Base-by-base conservation (phyloP, 2,113 vertebrate genomes). In the Mastomys coucha region DNA sequence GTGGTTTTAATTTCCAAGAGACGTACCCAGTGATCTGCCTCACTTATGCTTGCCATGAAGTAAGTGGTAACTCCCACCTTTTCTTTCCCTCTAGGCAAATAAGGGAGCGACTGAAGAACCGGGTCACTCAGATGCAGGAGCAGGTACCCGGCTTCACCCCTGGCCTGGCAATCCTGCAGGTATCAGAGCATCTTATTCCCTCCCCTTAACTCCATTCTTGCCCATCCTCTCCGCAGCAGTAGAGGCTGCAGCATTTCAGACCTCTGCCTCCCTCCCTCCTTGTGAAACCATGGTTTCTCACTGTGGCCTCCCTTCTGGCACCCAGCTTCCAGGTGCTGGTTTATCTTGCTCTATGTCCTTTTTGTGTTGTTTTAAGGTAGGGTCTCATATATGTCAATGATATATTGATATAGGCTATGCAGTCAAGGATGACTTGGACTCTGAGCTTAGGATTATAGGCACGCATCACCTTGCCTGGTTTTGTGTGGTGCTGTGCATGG, bases 161-260 rank as follows among this genome's bases (percentile, higher is more conserved):
- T 17, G 99, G 99, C 78, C 98, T 99, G 1, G 99, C 99, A 73
- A 99, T 99, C 98, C 97, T 99, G 93, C 99, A 99, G 99, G 99
- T 99, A 97, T 84, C 33, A 1, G 58, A 31, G 39, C 36, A 5
- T 33, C 69, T 0, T 73, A 13, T 84, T 91, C 92, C n/a, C 33
- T 84, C 91, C 92, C n/a, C 33, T 58, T 65, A 11, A 2, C n/a
- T 2, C 7, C 78, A 17, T 39, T 60, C 70, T 88, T 67, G 31
- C 22, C 60, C 20, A 67, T 1, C 72, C 53, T 91, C 13, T 63
- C n/a, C 67, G 0, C 42, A 65, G 60, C 45, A 26, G 20, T 51
- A 49, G 73, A 67, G 65, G 31, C 58, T 81, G 11, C 33, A 56
- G 49, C 69, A 72, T 42, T 19, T 45, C n/a, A 28, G 22, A 6